These are phyloP conservation scores for Chloromyia formosa DNA, from an alignment of 2,888 invertebrate genomes.

Conservation along the genomic window DNA sequence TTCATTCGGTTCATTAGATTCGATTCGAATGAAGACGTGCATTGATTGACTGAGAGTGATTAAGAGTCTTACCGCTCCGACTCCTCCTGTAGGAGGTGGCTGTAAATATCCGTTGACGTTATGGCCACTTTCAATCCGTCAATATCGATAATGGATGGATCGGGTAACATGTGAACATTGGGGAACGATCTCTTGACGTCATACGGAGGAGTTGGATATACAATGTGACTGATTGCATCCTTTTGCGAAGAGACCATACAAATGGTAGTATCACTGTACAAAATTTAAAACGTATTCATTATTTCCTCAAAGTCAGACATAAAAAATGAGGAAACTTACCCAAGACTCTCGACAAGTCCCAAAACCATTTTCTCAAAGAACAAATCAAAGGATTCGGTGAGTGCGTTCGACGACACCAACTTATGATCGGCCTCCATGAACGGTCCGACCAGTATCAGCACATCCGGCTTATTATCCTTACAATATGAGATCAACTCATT, in stretches of 20 bases:
- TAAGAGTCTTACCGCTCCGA: conserved; percentile 65
- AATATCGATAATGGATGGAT: conserved; percentile 82
- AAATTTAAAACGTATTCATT: not conserved
- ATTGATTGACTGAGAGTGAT: not conserved
- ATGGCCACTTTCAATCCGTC: conserved; percentile 80
- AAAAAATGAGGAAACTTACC: conserved; percentile 62
- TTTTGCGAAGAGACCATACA: conserved; percentile 78
- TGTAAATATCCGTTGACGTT: conserved; percentile 84
- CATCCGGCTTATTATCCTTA: conserved; percentile 75
- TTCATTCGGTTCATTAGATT: conserved; percentile 12
- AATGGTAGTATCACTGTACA: conserved; percentile 70
- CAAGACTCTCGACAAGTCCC: conserved; percentile 71
- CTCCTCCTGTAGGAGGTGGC: conserved; percentile 84
- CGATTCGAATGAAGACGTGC: not conserved
- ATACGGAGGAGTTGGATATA: conserved; percentile 87
- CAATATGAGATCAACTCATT: conserved; percentile 78
- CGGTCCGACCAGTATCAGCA: conserved; percentile 85
- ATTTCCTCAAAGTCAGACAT: no score
- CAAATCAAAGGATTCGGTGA: conserved; percentile 76
- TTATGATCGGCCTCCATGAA: conserved; percentile 79
- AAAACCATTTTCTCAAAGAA: conserved; percentile 78
- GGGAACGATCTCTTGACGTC: conserved; percentile 67
- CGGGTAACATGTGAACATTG: conserved; percentile 77
- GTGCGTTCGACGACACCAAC: conserved; percentile 68
- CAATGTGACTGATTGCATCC: conserved; percentile 80